Base-by-base conservation (phyloP, 2,797 vertebrate genomes). In the Channallabes apus region DNA sequence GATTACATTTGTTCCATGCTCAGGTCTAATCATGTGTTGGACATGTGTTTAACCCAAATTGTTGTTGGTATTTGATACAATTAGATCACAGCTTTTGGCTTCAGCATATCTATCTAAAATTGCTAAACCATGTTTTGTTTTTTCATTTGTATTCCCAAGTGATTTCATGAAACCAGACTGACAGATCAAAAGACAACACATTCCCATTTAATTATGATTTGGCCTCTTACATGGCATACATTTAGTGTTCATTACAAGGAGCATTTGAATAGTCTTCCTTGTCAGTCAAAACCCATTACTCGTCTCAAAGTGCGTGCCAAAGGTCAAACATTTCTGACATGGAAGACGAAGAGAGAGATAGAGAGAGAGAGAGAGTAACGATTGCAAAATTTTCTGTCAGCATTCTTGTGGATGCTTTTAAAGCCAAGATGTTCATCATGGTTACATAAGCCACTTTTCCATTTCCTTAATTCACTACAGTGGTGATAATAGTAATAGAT, bases 361-460 rank as follows among this genome's bases (percentile, higher is more conserved):
- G 56, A 59, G 17, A 59, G 3, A 59, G 58, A 59, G 2, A 59
- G 20, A 6, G 22, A 38, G 22, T 7, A 14, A 71, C 6, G 1
- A 32, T n/a, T 61, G 2, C 67, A 61, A 54, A 84, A 38, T 67
- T 3, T 85, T 72, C 18, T 54, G 84, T 54, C 77, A 73, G 68
- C 58, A 32, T 56, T 81, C 61, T 64, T 67, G 20, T 35, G 11
- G 35, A 84, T 71, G 83, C 58, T 84, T 79, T 84, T 71, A 71
- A 59, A 79, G 75, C 54, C 14, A 41, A 20, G 65, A 32, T 61
- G 24, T 80, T 85, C 84, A 85, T 80, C 58, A 80, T 51, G 58
- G 67, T 85, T 85, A 72, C 77, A 80, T 80, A 71, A 85, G 83
- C 54, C 65, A 69, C 51, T 84, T 84, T 79, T 29, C 59, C 35